A percentile compares a stretch with the other conserved stretches of the same genome.
Conservation (phyloP, 2,113 vertebrate genomes). For the Sinocyclocheilus grahami region DNA sequence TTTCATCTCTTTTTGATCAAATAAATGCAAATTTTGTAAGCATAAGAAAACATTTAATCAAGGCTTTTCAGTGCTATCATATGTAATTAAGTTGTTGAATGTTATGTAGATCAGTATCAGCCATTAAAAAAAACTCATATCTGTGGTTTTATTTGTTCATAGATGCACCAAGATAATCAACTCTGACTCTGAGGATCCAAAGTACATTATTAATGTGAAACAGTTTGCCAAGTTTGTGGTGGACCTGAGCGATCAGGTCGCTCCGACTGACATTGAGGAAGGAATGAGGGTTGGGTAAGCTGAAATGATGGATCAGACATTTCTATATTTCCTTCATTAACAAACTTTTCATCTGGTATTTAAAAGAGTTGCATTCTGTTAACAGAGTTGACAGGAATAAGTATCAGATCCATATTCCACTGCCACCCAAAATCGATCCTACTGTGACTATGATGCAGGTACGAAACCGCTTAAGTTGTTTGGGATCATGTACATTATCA, state of each 20-base stretch:
- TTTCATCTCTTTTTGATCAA: no score
- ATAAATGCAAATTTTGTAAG: no score
- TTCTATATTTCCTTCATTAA: not conserved
- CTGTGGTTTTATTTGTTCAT: constrained; percentile 21
- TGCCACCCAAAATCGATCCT: constrained; percentile 98
- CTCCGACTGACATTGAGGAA: constrained; percentile 98
- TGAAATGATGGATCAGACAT: not conserved
- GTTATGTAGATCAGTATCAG: not conserved
- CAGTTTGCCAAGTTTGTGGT: constrained; percentile 99
- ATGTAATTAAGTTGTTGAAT: not conserved
- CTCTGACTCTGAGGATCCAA: constrained; percentile 96
- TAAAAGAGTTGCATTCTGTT: not conserved
- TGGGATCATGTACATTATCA: not conserved
- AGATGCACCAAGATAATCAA: constrained; percentile 99
- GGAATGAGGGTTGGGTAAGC: constrained; percentile 98
- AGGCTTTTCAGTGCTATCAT: not conserved
- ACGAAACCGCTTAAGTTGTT: constrained; percentile 36
- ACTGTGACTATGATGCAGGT: constrained; percentile 99
- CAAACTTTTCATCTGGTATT: not conserved
- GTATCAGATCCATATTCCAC: constrained; percentile 97
- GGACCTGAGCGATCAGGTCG: constrained; percentile 97
- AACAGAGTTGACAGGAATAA: constrained; percentile 97
- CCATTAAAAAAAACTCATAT: not conserved
- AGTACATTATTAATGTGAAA: constrained; percentile 99
- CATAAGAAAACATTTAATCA: no score